Evolutionary conservation across 2,888 invertebrate species (phyloP).

Genomic region (Allygus modestus): DNA sequence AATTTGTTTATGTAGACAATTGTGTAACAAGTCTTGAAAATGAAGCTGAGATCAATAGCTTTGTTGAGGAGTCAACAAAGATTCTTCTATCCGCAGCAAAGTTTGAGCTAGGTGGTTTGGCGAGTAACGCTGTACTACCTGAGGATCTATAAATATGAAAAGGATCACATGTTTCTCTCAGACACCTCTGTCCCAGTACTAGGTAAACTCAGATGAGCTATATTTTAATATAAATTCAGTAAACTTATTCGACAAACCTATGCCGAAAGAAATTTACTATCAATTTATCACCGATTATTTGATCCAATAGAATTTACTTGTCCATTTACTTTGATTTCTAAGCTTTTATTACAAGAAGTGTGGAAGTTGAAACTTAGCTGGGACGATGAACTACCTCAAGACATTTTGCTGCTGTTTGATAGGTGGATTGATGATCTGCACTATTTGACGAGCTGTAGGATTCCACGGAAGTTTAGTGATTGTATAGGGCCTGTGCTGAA

Average conservation of each 20-base stretch:
- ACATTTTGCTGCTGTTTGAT: neutral
- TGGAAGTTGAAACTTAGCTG: slow-evolving; percentile 56
- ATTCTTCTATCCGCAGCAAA: neutral
- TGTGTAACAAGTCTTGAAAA: slow-evolving; percentile 39
- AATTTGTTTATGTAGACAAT: slow-evolving; percentile 64
- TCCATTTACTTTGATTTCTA: slow-evolving; percentile 49
- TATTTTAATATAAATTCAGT: too few relatives aligned
- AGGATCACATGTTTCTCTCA: too few relatives aligned
- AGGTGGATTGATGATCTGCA: neutral
- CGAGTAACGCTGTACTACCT: too few relatives aligned
- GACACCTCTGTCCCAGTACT: too few relatives aligned
- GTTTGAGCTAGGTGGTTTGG: slow-evolving; percentile 1
- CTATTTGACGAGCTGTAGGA: neutral
- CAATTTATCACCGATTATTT: slow-evolving; percentile 46
- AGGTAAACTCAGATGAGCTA: too few relatives aligned
- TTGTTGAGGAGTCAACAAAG: slow-evolving; percentile 46
- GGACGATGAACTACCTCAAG: slow-evolving; percentile 34
- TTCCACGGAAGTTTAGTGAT: neutral
- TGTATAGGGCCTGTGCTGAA: too few relatives aligned
- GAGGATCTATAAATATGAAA: too few relatives aligned
- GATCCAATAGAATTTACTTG: slow-evolving; percentile 56
- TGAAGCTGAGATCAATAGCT: slow-evolving; percentile 28
- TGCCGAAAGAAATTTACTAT: slow-evolving; percentile 37
- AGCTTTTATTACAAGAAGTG: slow-evolving; percentile 54
- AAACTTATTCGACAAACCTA: neutral